Percentiles rank a stretch among this genome's conserved stretches.
Evolutionary conservation across 2,797 vertebrate genomes (phyloP).

Genomic region (Prionace glauca): DNA sequence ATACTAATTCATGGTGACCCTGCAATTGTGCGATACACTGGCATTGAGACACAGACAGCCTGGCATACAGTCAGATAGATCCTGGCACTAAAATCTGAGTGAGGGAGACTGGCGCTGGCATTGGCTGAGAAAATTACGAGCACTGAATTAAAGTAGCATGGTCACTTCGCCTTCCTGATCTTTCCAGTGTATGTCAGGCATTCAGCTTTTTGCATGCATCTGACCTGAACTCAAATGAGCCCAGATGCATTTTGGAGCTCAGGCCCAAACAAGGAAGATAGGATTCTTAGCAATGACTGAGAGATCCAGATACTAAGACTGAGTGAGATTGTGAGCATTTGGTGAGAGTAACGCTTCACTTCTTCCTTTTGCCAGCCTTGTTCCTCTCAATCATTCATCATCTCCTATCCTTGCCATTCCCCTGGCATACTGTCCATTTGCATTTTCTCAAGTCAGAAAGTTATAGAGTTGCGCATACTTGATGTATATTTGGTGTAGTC

Average conservation of each 20-base stretch:
- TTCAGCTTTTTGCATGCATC: not conserved
- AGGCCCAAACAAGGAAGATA: not conserved
- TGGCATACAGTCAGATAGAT: not conserved
- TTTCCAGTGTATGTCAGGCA: not conserved
- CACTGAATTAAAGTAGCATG: not conserved
- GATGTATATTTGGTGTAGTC: not conserved
- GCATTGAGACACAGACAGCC: slow-evolving; percentile 3
- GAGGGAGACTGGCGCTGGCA: not conserved
- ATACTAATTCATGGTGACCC: slow-evolving; percentile 21
- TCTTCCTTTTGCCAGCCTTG: not conserved
- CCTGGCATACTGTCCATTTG: not conserved
- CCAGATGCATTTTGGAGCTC: not conserved
- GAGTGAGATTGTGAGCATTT: not conserved
- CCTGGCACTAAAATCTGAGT: not conserved
- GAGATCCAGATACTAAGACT: not conserved
- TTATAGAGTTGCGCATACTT: not conserved
- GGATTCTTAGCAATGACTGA: not conserved
- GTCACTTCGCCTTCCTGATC: not conserved
- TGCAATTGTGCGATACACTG: not conserved
- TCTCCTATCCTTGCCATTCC: not conserved
- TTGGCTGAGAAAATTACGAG: not conserved
- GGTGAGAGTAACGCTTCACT: not conserved
- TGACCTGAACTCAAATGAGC: not conserved
- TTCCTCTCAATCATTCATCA: not conserved
- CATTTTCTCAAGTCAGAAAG: not conserved